Evolutionary conservation across 2,113 vertebrate species (phyloP).

Genomic region (Gasterosteus aculeatus): DNA sequence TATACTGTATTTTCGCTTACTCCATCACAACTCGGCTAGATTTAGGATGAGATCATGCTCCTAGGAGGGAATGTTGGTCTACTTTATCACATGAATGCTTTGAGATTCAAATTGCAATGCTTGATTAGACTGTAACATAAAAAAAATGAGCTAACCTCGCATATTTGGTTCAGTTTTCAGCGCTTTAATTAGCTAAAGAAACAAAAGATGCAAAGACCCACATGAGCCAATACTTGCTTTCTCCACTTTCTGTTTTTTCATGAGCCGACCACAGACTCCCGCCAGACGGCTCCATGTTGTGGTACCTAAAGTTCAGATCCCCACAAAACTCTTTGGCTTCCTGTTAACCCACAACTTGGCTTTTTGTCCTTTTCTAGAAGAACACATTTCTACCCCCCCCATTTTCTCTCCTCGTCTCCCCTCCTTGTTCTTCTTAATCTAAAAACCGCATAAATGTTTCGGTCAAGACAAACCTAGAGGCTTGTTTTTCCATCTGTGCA

Average conservation of each 20-base stretch:
- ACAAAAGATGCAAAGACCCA: constrained; percentile 28
- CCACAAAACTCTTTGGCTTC: constrained; percentile 71
- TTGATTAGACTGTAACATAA: constrained; percentile 23
- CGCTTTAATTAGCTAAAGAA: constrained; percentile 33
- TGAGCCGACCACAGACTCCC: constrained; percentile 82
- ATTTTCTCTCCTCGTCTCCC: constrained; percentile 10
- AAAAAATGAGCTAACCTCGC: constrained; percentile 1
- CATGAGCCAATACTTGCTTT: constrained; percentile 46
- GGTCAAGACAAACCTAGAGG: constrained; percentile 51
- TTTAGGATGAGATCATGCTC: constrained; percentile 52
- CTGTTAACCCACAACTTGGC: constrained; percentile 69
- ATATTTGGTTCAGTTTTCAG: constrained; percentile 20
- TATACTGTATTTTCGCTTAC: constrained; percentile 34
- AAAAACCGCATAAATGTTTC: constrained; percentile 69
- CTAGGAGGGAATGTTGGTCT: constrained; percentile 19
- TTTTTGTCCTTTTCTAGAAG: constrained; percentile 59
- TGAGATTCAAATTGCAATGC: constrained; percentile 36
- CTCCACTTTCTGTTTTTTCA: constrained; percentile 45
- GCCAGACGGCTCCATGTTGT: constrained; percentile 76
- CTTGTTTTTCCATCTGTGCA: constrained; percentile 52
- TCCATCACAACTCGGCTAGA: constrained; percentile 24
- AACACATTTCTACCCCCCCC: constrained; percentile 22
- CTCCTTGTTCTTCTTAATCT: constrained; percentile 50
- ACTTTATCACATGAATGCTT: constrained; percentile 26
- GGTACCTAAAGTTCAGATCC: constrained; percentile 67